Evolutionary conservation across 2,888 invertebrate species (phyloP), one percentile per base, ranked within the genome.

Genomic region (Fragum fragum): DNA sequence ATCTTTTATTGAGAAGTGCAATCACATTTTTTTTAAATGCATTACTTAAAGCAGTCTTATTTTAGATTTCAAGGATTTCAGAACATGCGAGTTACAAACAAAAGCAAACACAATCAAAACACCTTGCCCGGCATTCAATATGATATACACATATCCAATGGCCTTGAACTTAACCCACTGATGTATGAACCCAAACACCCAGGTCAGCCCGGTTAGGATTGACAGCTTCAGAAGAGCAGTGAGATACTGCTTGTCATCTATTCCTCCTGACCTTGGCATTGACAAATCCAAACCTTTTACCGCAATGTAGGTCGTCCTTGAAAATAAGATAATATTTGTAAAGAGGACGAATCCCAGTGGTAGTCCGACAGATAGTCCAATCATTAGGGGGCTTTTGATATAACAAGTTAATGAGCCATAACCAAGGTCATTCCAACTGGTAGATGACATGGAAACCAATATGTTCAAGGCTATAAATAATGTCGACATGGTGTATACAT

Each of bases 101-200:
- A 61, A 61, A 61, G 61, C 61, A 61, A 61, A 16, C 6, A n/a
- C 6, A 18, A 61, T 32, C 18, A 61, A 28, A 61, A 32, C 61
- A 1, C 61, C 61, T 32, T 61, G 61, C n/a, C 61, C 61, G 16
- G 61, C 29, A n/a, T 61, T 61, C 0, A 61, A 28, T 3, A 32
- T 29, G 16, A 61, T 61, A 16, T n/a, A 61, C 28, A 61, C 29
- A 61, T 32, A 61, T n/a, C 61, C 61, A 32, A 61, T 61, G 61
- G 28, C 61, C 61, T 61, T 61, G 32, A 61, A 14, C 26, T 61
- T 61, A 9, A n/a, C n/a, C 61, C 61, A 61, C 61, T 61, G 61
- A n/a, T 61, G n/a, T 32, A 61, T 32, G 3, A 61, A 29, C n/a
- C 61, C 61, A 6, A 61, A 29, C 16, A 61, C n/a, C 61, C 61